Evolutionary conservation across 2,113 vertebrate genomes (phyloP).

Genomic region (Chascanopsetta lugubris): DNA sequence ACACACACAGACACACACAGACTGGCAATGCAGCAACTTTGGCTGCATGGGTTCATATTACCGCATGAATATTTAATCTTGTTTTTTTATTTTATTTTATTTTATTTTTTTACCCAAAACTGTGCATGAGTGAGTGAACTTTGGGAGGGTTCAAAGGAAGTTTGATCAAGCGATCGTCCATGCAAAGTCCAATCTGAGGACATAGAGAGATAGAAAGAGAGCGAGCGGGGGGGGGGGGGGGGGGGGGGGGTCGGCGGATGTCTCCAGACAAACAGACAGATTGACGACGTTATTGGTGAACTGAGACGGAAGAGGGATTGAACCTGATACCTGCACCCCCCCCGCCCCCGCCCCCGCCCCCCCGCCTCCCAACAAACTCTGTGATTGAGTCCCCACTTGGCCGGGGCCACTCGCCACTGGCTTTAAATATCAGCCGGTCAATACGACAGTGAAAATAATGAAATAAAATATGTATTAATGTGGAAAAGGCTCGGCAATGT

Average conservation of each 20-base stretch:
- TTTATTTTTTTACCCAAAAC: conserved; percentile 13
- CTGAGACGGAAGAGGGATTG: conserved; percentile 31
- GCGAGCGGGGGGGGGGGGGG: not conserved
- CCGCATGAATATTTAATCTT: conserved; percentile 26
- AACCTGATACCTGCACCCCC: too few species aligned
- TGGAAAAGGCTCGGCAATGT: conserved; percentile 49
- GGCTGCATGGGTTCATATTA: conserved; percentile 23
- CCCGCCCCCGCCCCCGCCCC: too few species aligned
- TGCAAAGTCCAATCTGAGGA: conserved; percentile 9
- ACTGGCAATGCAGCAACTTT: not conserved
- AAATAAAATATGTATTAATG: conserved; percentile 59
- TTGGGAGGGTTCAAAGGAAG: not conserved
- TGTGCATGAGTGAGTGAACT: not conserved
- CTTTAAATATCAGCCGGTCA: conserved; percentile 70
- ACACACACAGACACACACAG: too few species aligned
- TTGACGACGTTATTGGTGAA: conserved; percentile 36
- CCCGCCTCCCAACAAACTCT: conserved; percentile 44
- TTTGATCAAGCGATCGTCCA: not conserved
- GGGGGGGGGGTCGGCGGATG: not conserved
- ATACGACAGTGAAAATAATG: conserved; percentile 60
- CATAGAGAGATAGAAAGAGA: not conserved
- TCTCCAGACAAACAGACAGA: conserved; percentile 37
- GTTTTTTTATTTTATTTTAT: conserved; percentile 29
- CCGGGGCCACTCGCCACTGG: conserved; percentile 39
- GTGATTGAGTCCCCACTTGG: conserved; percentile 52